Percentiles rank a stretch among this genome's conserved stretches.
phyloP scores from a whole-genome alignment of 2,797 vertebrate species.

The Notamacropus eugenii region DNA sequence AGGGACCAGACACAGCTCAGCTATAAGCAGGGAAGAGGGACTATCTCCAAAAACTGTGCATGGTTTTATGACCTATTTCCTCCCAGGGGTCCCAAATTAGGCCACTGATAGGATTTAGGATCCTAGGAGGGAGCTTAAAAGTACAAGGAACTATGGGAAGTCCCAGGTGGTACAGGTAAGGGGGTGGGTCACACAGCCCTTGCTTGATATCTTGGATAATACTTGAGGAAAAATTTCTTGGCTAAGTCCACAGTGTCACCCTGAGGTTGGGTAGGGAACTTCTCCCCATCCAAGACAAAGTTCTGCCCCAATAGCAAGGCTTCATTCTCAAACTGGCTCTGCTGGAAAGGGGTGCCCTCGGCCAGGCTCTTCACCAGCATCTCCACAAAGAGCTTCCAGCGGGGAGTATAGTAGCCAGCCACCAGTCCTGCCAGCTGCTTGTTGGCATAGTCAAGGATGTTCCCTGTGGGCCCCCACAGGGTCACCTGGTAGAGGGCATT shows the following conservation, averaged over 20 bases:
- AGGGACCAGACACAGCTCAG: background rate
- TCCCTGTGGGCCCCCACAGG: slow-evolving; percentile 94
- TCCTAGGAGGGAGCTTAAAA: background rate
- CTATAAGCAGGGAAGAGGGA: background rate
- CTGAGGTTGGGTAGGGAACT: slow-evolving; percentile 87
- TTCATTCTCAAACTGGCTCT: slow-evolving; percentile 90
- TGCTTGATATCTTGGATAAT: slow-evolving; percentile 86
- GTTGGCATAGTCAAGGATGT: slow-evolving; percentile 96
- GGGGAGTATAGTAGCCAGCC: slow-evolving; percentile 92
- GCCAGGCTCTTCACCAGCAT: slow-evolving; percentile 90
- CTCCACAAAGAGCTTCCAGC: slow-evolving; percentile 93
- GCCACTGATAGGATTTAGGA: background rate
- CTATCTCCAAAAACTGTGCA: background rate
- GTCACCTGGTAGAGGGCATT: slow-evolving; percentile 96
- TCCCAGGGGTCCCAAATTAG: background rate
- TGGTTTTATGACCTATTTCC: background rate
- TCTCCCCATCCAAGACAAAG: slow-evolving; percentile 89
- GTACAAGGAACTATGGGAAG: background rate
- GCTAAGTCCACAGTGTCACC: slow-evolving; percentile 91
- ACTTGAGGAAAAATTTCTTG: slow-evolving; percentile 92
- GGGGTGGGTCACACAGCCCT: slow-evolving; percentile 26
- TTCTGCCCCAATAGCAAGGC: slow-evolving; percentile 91
- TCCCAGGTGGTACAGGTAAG: background rate
- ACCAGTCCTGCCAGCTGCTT: slow-evolving; percentile 95
- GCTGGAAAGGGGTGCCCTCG: slow-evolving; percentile 89